A percentile compares a stretch with the other conserved stretches of the same genome.
These are phyloP conservation scores for Micromesistius poutassou DNA, from an alignment of 2,797 vertebrate species.

Conservation along the genomic window DNA sequence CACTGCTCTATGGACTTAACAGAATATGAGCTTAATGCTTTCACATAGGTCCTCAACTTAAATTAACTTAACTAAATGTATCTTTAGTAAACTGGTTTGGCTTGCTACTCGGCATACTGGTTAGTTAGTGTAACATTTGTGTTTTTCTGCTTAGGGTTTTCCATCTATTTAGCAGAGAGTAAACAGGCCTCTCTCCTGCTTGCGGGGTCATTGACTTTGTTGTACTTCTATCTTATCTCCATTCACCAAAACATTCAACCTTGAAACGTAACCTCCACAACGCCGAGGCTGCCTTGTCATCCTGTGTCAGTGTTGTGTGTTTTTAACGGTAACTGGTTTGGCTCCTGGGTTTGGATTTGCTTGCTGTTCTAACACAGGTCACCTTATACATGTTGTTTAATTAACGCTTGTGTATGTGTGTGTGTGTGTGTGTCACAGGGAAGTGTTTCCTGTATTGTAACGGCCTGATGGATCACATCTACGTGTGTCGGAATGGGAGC, in stretches of 20 bases:
- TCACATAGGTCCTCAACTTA: not conserved
- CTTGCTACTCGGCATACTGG: not conserved
- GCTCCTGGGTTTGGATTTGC: not conserved
- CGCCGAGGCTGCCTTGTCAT: not conserved
- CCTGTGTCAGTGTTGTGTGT: not conserved
- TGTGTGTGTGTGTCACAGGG: slow-evolving; percentile 70
- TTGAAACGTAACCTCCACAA: not conserved
- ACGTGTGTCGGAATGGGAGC: slow-evolving; percentile 84
- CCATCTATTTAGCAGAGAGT: slow-evolving; percentile 16
- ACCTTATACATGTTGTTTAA: not conserved
- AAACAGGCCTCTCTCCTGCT: slow-evolving; percentile 33
- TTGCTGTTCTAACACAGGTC: not conserved
- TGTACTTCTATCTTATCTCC: not conserved
- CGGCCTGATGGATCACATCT: slow-evolving; percentile 90
- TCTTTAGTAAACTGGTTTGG: not conserved
- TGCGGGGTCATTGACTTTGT: slow-evolving; percentile 41
- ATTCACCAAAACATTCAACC: not conserved
- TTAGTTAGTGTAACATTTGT: not conserved
- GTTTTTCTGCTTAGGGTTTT: slow-evolving; percentile 1
- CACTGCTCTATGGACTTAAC: not conserved
- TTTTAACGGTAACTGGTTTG: too few relatives aligned
- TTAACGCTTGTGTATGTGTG: not conserved
- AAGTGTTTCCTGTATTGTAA: slow-evolving; percentile 96
- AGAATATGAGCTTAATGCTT: not conserved
- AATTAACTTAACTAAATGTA: not conserved